Base-by-base conservation (phyloP, 2,113 vertebrate species). In the Labeo catla region DNA sequence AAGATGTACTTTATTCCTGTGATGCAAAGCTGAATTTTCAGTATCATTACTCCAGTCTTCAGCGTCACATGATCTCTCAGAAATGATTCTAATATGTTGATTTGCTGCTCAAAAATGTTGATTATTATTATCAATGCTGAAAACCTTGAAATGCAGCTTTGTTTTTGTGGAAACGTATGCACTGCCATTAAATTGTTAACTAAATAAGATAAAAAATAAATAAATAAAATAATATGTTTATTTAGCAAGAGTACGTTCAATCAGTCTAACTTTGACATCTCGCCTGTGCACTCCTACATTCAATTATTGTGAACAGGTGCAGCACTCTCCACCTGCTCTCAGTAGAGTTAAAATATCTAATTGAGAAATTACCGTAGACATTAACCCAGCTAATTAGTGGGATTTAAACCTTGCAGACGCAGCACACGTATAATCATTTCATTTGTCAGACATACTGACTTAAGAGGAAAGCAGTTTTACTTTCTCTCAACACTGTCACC, bases 291-390 rank as follows among this genome's bases (percentile, higher is more conserved):
- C 66, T 83, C 15, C 68, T 43, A 45, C 87, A 81, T 89, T 91
- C 93, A 91, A 93, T 95, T 93, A 93, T 87, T 63, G 52, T 61
- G 61, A 95, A 93, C 94, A 95, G 94, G 93, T 95, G 94, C 93
- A 89, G 89, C 90, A 85, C 68, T 84, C 88, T 93, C 93, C 91
- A 87, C 87, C 88, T 23, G 90, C 85, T 92, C 87, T 74, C 88
- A 85, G 86, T 49, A 43, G 89, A 93, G 89, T 92, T 93, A 86
- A 90, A 86, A 93, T 90, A 92, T 94, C 94, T 94, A 91, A 95
- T 94, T 93, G 93, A 92, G 91, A 94, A 92, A 94, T 90, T 90
- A 91, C 91, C 87, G 74, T 70, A 87, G 90, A 94, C 93, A 94
- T 94, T 95, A 95, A 93, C 93, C 91, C 88, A n/a, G 78, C 90